Conservation (phyloP, 2,888 invertebrate species). For the Eupithecia exiguata region DNA sequence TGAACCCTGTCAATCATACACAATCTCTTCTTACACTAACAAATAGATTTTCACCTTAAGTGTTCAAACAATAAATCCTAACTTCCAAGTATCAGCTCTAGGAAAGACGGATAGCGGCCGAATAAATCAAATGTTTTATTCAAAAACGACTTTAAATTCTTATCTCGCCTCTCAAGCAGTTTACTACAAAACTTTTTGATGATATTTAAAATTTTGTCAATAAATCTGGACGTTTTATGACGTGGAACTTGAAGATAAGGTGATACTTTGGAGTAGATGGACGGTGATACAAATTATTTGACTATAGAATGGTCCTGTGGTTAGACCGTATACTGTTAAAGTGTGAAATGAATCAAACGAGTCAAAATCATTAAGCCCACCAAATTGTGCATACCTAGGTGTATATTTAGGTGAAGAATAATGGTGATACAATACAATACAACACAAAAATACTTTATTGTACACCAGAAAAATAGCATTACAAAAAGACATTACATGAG, state of each 20-base stretch:
- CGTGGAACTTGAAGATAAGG: slow-evolving; percentile 25
- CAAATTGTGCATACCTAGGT: background rate
- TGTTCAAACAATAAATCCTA: slow-evolving; percentile 42
- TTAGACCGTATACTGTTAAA: background rate
- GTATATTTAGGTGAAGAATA: too few relatives aligned
- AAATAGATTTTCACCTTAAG: slow-evolving; percentile 32
- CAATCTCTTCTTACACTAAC: slow-evolving; percentile 21
- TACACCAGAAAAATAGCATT: too few relatives aligned
- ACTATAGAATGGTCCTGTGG: background rate
- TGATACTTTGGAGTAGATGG: slow-evolving; percentile 6
- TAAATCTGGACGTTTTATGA: slow-evolving; percentile 39
- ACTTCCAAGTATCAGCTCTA: slow-evolving; percentile 43
- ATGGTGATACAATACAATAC: too few relatives aligned
- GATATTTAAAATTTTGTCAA: slow-evolving; percentile 38
- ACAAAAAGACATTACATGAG: too few relatives aligned
- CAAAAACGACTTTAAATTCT: slow-evolving; percentile 42
- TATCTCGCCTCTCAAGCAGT: slow-evolving; percentile 43
- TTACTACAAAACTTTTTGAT: slow-evolving; percentile 42
- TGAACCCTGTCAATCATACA: too few relatives aligned
- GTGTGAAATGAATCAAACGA: background rate
- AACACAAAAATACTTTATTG: too few relatives aligned
- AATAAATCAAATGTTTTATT: slow-evolving; percentile 47
- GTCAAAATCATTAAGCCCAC: background rate
- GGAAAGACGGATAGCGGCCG: slow-evolving; percentile 36
- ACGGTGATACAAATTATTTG: background rate